phyloP scores from a whole-genome alignment of 2,113 vertebrate species.

The Microcebus murinus region DNA sequence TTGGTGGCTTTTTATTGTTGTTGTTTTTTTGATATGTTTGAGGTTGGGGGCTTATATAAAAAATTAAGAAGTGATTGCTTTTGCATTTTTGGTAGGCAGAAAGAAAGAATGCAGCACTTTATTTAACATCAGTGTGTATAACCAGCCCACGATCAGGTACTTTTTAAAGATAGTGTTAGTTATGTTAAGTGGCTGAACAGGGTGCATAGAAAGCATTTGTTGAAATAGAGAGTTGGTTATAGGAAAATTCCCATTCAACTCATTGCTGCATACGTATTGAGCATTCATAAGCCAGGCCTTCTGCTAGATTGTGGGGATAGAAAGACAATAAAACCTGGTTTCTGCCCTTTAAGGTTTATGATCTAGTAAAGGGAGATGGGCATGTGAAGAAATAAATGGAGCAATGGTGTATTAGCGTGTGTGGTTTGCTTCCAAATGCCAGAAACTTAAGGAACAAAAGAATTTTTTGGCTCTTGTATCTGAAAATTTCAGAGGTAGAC shows the following conservation, averaged over 20 bases:
- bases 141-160: not conserved
- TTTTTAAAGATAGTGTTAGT: not conserved
- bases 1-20: not conserved
- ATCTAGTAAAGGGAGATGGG: not conserved
- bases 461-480: not conserved
- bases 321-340: not conserved
- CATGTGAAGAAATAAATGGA: not conserved
- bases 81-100: not conserved
- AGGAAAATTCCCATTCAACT: not conserved
- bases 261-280: not conserved
- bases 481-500: not conserved
- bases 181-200: not conserved
- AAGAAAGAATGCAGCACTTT: not conserved
- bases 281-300: not conserved
- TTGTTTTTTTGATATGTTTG: not conserved
- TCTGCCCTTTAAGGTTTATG: not conserved
- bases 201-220: not conserved
- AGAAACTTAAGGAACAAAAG: constrained; percentile 25
- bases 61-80: not conserved
- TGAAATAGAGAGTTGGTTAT: not conserved
- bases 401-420: not conserved
- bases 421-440: not conserved
- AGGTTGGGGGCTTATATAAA: not conserved
- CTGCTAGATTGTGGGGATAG: not conserved
- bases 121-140: not conserved